Conservation (phyloP, 1,140 invertebrate genomes). For the Drosophila sechellia region DNA sequence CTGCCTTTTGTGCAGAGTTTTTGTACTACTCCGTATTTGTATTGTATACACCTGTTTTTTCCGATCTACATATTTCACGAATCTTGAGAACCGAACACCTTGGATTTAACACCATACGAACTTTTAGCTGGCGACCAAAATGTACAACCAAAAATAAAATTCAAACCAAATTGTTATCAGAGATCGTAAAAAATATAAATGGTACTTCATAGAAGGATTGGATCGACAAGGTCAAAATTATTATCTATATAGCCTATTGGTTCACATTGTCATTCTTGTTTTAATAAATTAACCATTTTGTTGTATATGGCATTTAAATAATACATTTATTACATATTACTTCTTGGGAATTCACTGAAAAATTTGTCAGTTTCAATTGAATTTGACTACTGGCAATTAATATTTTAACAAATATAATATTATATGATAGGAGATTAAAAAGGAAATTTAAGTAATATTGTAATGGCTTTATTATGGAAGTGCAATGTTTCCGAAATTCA, state of each 20-base stretch:
- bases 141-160: constrained; percentile 39
- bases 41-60: constrained; percentile 3
- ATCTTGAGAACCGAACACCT: constrained; percentile 1
- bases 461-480: background rate
- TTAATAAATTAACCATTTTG: constrained; percentile 1
- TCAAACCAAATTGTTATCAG: constrained; percentile 31
- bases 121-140: constrained; percentile 19
- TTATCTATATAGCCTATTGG: background rate
- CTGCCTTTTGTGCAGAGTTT: constrained; percentile 1
- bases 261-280: constrained; percentile 20
- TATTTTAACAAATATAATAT: too few relatives aligned
- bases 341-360: background rate
- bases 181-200: background rate
- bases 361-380: too few relatives aligned
- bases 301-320: constrained; percentile 6
- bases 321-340: constrained; percentile 1
- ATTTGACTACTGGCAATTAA: too few relatives aligned
- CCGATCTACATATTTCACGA: constrained; percentile 5
- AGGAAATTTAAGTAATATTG: background rate
- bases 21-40: constrained; percentile 23
- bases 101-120: background rate
- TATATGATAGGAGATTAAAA: background rate
- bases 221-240: constrained; percentile 4
- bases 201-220: background rate
- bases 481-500: background rate